phyloP scores from a whole-genome alignment of 2,797 vertebrate genomes.

The Hapalemur alaotrensis region DNA sequence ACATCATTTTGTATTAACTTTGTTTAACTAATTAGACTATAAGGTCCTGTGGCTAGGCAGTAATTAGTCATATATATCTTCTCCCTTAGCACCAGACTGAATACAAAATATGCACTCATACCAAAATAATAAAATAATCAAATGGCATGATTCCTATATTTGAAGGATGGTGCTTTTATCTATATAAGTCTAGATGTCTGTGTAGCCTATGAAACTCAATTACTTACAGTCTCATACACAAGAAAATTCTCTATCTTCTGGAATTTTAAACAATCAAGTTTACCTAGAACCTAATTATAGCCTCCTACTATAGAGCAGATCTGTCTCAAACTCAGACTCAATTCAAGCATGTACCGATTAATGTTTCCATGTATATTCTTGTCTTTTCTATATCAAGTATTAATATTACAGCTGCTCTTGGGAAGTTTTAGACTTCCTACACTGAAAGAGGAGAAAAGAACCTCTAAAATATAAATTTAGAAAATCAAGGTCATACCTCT shows the following conservation, averaged over 20 bases:
- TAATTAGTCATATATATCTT: background rate
- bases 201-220: background rate
- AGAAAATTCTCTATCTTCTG: background rate
- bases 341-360: background rate
- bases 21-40: background rate
- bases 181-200: background rate
- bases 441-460: background rate
- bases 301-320: background rate
- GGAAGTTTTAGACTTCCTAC: background rate
- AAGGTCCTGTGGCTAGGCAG: background rate
- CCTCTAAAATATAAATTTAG: background rate
- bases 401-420: background rate
- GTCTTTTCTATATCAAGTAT: background rate
- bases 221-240: background rate
- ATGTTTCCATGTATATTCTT: background rate
- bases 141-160: conserved; percentile 12
- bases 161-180: background rate
- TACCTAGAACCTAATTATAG: background rate
- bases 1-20: conserved; percentile 1
- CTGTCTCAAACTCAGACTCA: background rate
- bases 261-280: background rate
- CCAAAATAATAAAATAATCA: conserved; percentile 24
- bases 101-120: background rate
- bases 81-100: background rate
- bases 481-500: background rate